These are phyloP conservation scores for Microcaecilia unicolor DNA, from an alignment of 2,797 vertebrate species.

Conservation along the genomic window DNA sequence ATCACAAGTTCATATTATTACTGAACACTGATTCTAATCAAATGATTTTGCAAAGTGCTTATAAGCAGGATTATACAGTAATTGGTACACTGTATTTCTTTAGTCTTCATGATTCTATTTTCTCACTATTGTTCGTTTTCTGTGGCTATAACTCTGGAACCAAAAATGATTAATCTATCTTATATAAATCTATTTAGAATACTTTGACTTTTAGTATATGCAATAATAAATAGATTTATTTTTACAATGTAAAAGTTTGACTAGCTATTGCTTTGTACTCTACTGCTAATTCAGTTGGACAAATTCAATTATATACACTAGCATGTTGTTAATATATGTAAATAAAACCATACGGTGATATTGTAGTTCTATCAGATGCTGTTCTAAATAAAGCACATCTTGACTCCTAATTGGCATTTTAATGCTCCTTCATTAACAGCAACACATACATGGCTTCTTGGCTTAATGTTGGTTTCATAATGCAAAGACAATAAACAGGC, in stretches of 20 bases:
- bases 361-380: constrained; percentile 2
- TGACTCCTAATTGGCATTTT: constrained; percentile 1
- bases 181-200: constrained; percentile 18
- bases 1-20: too few species aligned
- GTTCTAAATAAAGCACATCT: not conserved
- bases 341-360: constrained; percentile 7
- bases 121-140: constrained; percentile 7
- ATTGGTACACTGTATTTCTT: constrained; percentile 5
- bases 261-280: constrained; percentile 21
- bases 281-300: constrained; percentile 23
- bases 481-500: constrained; percentile 1
- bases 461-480: not conserved
- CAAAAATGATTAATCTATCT: constrained; percentile 15
- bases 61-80: not conserved
- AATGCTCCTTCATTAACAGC: not conserved
- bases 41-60: constrained; percentile 14
- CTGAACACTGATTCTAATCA: constrained; percentile 1
- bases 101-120: constrained; percentile 9
- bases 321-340: constrained; percentile 15
- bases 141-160: not conserved
- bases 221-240: constrained; percentile 35
- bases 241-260: constrained; percentile 30
- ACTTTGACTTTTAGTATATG: constrained; percentile 12
- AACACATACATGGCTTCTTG: not conserved
- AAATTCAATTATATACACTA: constrained; percentile 13